Base-by-base conservation (phyloP, 2,888 invertebrate genomes). In the Limnephilus auricula region DNA sequence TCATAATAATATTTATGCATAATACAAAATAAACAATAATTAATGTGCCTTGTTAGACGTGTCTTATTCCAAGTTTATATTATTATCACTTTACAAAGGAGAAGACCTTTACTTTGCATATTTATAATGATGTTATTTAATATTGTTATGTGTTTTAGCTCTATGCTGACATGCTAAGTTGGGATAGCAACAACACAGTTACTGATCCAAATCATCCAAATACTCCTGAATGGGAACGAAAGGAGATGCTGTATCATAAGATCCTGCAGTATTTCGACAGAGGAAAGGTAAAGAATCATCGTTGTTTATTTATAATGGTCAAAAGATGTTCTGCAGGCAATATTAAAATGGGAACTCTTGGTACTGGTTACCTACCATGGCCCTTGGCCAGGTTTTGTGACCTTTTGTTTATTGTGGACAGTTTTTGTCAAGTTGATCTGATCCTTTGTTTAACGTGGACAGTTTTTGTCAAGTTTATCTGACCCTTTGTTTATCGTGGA, bases 221-320 rank as follows among this genome's bases (percentile, higher is more conserved):
- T 6, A 97, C 98, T 93, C 97, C 97, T 0, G 99, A 99, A 94
- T 98, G 98, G 97, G 98, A 98, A 94, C 97, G 99, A 31, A 99
- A 99, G 94, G 99, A 99, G 94, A 96, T 97, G 82, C 96, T 99
- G 0, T 99, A 99, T 94, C 97, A 98, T 94, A 97, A 98, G 95
- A 99, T 99, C 84, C 97, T 99, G 90, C 97, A 98, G 94, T 99
- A 99, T 94, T 99, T 99, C 94, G 99, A 99, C 94, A 97, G 98
- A 93, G 99, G 99, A 93, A 99, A 99, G 96, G 98, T 98, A 94
- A 93, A 93, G 80, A 30, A 37, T 40, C n/a, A 65, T 65, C n/a
- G 25, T 25, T 65, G 25, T n/a, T 25, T 65, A 18, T 65, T 65
- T 65, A 65, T 0, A 2, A 25, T 25, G 65, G n/a, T 6, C 25